These are phyloP conservation scores for Emys orbicularis DNA, from an alignment of 2,797 vertebrate genomes.

Conservation along the genomic window DNA sequence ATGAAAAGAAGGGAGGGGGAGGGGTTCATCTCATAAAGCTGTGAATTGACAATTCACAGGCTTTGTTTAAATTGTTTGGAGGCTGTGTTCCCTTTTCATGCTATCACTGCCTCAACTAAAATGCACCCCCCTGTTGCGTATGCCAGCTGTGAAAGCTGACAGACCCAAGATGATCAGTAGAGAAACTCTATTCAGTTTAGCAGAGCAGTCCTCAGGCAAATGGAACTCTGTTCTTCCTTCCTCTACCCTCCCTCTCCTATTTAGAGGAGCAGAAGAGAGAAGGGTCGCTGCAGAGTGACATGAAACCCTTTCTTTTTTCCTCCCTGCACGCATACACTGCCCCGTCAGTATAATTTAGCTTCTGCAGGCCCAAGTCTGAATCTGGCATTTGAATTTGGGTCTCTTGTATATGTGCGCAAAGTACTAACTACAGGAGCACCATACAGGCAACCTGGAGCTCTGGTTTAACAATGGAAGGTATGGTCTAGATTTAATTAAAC, in stretches of 20 bases:
- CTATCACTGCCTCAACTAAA: constrained; percentile 59
- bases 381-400: constrained; percentile 49
- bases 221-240: constrained; percentile 45
- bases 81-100: constrained; percentile 37
- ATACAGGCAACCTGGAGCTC: neutral
- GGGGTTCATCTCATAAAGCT: constrained; percentile 56
- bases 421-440: neutral
- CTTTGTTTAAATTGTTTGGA: constrained; percentile 59
- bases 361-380: neutral
- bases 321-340: neutral
- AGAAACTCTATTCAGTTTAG: constrained; percentile 57
- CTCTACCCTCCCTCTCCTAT: constrained; percentile 30
- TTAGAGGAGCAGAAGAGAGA: neutral
- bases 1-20: constrained; percentile 57
- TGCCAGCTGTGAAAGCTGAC: constrained; percentile 46
- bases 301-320: neutral
- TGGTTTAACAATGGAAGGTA: constrained; percentile 36
- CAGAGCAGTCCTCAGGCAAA: constrained; percentile 37
- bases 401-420: constrained; percentile 38
- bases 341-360: neutral
- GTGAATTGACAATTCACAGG: constrained; percentile 66
- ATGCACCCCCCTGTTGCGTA: constrained; percentile 29
- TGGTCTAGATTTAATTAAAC: constrained; percentile 28
- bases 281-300: neutral
- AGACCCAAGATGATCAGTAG: constrained; percentile 14